Base-by-base conservation (phyloP, 2,797 vertebrate genomes). In the Spinibarbus caldwelli region DNA sequence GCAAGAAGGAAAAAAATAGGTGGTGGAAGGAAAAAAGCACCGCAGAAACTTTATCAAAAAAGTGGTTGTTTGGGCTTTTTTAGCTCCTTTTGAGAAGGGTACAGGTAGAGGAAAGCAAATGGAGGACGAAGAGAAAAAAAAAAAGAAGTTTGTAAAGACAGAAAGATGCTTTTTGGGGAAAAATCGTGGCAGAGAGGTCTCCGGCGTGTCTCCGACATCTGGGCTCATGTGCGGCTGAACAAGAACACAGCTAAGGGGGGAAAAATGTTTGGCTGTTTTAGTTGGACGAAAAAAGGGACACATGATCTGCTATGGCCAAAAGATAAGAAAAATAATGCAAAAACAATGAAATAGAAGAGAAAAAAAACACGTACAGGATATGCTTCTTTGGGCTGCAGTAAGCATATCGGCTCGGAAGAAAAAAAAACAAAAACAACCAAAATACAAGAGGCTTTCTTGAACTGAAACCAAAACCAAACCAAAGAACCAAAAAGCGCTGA, bases 211-310 rank as follows among this genome's bases (percentile, higher is more conserved):
- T 97, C 97, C 97, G 96, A 96, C 97, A 96, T 96, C 96, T 96
- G 95, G 95, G 95, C 92, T 92, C 94, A 91, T 91, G 95, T 96
- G 95, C 96, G 96, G 97, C 96, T 97, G 97, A 96, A 97, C 95
- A 99, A 99, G 97, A 99, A 97, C 97, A 98, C 97, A 98, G 98
- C 97, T 99, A 99, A 98, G 97, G 97, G 97, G 97, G 96, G 97
- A 97, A 96, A 98, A 97, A 97, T 97, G 96, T 96, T 97, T 97
- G 97, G 97, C 97, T 97, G 97, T 97, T 97, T 97, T 96, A 97
- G 95, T 97, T 96, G 97, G 96, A 97, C 95, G 97, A 98, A 99
- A 98, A 98, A 96, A 98, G 97, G 97, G 97, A 99, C 97, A 97
- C 96, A 99, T 99, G 98, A 96, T 97, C 97, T 95, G 97, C 97